Percentiles rank a stretch among this genome's conserved stretches.
These are phyloP conservation scores for Mactra quadrangularis DNA, from an alignment of 1,140 invertebrate species.

Conservation along the genomic window DNA sequence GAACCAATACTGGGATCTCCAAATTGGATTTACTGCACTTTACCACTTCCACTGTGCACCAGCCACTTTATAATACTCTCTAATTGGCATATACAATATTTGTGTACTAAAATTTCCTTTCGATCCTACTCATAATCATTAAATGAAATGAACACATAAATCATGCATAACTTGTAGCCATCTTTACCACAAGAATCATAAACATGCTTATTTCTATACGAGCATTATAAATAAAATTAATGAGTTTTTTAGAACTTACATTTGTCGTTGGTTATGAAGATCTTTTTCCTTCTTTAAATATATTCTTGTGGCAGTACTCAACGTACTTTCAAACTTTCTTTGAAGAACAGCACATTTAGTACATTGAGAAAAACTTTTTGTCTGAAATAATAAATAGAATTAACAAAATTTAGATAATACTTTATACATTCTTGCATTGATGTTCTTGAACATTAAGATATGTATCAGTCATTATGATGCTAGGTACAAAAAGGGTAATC, in stretches of 20 bases:
- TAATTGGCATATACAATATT: not conserved
- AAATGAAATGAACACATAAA: not conserved
- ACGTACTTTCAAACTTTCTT: constrained; percentile 2
- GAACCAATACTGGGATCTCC: too few relatives aligned
- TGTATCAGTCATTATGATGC: too few relatives aligned
- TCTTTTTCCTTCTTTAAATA: constrained; percentile 9
- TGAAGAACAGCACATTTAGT: constrained; percentile 13
- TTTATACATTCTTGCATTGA: too few relatives aligned
- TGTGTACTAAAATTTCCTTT: not conserved
- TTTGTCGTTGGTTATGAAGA: constrained; percentile 5
- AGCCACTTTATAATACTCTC: not conserved
- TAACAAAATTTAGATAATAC: too few relatives aligned
- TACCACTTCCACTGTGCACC: not conserved
- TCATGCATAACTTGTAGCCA: not conserved
- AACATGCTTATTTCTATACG: too few relatives aligned
- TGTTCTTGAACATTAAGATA: too few relatives aligned
- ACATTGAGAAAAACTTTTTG: constrained; percentile 18
- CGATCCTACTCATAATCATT: not conserved
- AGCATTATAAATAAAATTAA: too few relatives aligned
- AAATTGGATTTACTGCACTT: too few relatives aligned
- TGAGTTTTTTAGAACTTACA: constrained; percentile 16
- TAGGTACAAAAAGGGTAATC: too few relatives aligned
- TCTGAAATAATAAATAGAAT: constrained; percentile 27
- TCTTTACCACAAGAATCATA: not conserved
- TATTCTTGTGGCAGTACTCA: not conserved